These are phyloP conservation scores for Pammene fasciana DNA, from an alignment of 2,888 invertebrate species.

Conservation along the genomic window DNA sequence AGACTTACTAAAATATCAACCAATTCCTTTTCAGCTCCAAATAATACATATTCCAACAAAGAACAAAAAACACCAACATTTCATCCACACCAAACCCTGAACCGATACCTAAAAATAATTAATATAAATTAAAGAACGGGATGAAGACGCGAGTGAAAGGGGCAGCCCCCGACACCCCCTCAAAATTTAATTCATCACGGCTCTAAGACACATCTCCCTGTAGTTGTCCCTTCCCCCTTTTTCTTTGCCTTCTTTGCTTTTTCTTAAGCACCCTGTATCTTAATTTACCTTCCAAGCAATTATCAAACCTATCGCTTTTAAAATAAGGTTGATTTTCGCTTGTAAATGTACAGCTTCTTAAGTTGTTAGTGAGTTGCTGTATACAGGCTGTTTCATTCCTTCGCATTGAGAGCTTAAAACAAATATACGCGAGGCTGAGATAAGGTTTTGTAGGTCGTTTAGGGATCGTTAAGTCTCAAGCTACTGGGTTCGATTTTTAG, in stretches of 20 bases:
- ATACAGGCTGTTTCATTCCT: conserved; percentile 77
- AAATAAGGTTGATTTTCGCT: conserved; percentile 43
- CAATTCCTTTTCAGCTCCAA: too few relatives aligned
- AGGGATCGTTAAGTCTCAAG: conserved; percentile 52
- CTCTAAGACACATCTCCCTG: conserved; percentile 77
- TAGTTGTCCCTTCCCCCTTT: conserved; percentile 76
- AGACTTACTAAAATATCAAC: too few relatives aligned
- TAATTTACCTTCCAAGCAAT: conserved; percentile 40
- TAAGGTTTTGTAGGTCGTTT: conserved; percentile 78
- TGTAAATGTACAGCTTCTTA: conserved; percentile 41
- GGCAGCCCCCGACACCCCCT: conserved; percentile 73
- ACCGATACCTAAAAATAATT: conserved; percentile 63
- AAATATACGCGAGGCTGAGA: conserved; percentile 76
- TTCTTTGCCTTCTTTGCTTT: conserved; percentile 83
- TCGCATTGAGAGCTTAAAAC: conserved; percentile 80
- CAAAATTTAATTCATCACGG: conserved; percentile 83
- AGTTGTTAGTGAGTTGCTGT: conserved; percentile 59
- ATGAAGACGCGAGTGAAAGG: conserved; percentile 78
- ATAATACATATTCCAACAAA: background rate
- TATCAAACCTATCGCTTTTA: conserved; percentile 17
- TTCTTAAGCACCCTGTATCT: conserved; percentile 69
- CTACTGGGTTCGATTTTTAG: conserved; percentile 41
- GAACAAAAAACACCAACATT: conserved; percentile 1
- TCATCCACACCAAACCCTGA: conserved; percentile 10
- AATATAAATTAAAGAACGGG: conserved; percentile 77